These are phyloP conservation scores for Atractosteus spatula DNA, from an alignment of 2,113 vertebrate genomes.

Conservation along the genomic window DNA sequence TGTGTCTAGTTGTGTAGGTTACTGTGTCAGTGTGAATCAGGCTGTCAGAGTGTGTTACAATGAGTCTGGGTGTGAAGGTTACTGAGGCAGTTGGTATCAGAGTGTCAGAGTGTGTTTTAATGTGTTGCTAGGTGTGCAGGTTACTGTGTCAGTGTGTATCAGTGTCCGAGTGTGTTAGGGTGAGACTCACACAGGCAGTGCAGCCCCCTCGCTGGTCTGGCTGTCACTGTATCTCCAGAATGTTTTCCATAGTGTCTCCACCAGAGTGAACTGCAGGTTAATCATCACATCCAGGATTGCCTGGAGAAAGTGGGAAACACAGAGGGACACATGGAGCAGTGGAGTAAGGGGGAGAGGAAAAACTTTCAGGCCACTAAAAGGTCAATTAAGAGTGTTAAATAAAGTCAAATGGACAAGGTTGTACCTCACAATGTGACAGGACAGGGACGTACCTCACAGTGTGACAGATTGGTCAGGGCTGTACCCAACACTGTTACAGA, in stretches of 20 bases:
- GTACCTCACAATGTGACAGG: too few relatives aligned
- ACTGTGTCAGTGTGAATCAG: too few relatives aligned
- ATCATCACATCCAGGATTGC: constrained; percentile 88
- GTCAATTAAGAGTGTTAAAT: too few relatives aligned
- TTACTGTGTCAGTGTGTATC: background rate
- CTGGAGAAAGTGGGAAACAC: constrained; percentile 46
- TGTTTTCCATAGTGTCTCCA: constrained; percentile 89
- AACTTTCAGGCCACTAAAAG: too few relatives aligned
- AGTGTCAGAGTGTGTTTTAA: background rate
- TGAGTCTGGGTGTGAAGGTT: too few relatives aligned
- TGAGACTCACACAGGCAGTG: constrained; percentile 70
- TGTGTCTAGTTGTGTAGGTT: too few relatives aligned
- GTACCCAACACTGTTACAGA: background rate
- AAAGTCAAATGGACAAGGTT: too few relatives aligned
- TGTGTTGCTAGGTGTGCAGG: too few relatives aligned
- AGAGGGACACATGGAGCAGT: constrained; percentile 3
- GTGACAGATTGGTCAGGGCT: background rate
- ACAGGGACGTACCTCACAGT: background rate
- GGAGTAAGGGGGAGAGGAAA: too few relatives aligned
- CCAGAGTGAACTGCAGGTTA: constrained; percentile 87
- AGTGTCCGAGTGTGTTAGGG: background rate
- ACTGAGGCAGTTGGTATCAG: too few relatives aligned
- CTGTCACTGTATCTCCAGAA: constrained; percentile 87
- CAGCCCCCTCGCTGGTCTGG: constrained; percentile 66
- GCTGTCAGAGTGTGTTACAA: too few relatives aligned